Conservation (phyloP, 2,113 vertebrate genomes). For the Scolopax mira region DNA sequence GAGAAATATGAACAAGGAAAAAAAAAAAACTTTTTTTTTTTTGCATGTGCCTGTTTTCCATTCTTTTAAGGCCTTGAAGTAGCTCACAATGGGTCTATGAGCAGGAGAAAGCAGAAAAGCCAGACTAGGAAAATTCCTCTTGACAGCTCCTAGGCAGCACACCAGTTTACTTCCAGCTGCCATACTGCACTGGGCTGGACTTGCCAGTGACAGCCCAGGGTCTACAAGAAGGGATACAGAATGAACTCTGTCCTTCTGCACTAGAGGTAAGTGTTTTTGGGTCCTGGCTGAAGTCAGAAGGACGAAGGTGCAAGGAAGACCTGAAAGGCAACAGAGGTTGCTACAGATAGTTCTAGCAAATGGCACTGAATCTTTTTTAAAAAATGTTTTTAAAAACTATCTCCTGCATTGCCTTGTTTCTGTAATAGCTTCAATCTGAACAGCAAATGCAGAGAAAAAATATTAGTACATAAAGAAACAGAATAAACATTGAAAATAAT, state of each 20-base stretch:
- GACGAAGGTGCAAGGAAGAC: not conserved
- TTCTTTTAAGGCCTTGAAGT: not conserved
- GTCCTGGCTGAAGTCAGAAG: not conserved
- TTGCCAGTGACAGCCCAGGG: not conserved
- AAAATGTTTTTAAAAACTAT: too few relatives aligned
- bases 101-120: not conserved
- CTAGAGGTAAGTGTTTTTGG: not conserved
- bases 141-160: not conserved
- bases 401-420: not conserved
- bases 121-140: not conserved
- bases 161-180: not conserved
- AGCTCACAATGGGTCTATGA: not conserved
- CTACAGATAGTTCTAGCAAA: not conserved
- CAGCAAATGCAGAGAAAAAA: not conserved
- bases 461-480: not conserved
- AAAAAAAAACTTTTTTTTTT: rapidly evolving
- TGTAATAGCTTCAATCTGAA: not conserved
- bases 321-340: not conserved
- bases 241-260: not conserved
- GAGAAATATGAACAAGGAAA: not conserved
- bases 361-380: too few relatives aligned
- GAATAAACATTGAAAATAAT: not conserved
- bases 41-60: not conserved
- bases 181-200: not conserved
- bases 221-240: not conserved